Conservation (phyloP, 2,888 invertebrate genomes). For the Cremastinae sp. region DNA sequence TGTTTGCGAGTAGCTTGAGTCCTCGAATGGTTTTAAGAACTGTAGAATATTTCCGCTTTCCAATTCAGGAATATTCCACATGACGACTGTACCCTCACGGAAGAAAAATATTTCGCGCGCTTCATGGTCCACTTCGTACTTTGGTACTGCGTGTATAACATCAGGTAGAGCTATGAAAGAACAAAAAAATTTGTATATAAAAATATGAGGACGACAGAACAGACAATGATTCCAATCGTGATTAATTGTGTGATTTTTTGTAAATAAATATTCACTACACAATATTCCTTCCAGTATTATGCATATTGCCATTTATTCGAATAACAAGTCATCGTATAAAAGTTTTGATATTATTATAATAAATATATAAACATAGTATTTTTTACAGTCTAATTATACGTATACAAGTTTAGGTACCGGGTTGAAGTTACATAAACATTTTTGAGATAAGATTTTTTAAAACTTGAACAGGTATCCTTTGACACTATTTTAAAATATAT, state of each 20-base stretch:
- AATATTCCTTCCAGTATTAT: not conserved
- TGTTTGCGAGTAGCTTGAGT: conserved; percentile 86
- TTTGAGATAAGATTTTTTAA: not conserved
- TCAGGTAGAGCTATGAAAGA: conserved; percentile 83
- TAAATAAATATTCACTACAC: not conserved
- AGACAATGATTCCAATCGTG: not conserved
- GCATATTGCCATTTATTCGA: conserved; percentile 38
- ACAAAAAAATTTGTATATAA: conserved; percentile 26
- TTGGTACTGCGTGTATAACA: conserved; percentile 92
- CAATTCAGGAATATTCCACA: conserved; percentile 93
- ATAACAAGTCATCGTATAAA: conserved; percentile 11
- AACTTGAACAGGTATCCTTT: no score
- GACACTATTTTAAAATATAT: no score
- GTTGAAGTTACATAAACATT: not conserved
- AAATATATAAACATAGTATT: not conserved
- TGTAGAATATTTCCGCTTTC: conserved; percentile 89
- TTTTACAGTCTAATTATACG: no score
- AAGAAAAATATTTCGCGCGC: conserved; percentile 94
- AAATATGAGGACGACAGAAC: no score
- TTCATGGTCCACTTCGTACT: conserved; percentile 88
- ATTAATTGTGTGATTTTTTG: no score
- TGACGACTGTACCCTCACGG: conserved; percentile 93
- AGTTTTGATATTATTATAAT: no score
- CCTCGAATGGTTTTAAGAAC: conserved; percentile 86
- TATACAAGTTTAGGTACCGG: not conserved